Base-by-base conservation (phyloP, 1,140 invertebrate genomes). In the Caenorhabditis briggsae region DNA sequence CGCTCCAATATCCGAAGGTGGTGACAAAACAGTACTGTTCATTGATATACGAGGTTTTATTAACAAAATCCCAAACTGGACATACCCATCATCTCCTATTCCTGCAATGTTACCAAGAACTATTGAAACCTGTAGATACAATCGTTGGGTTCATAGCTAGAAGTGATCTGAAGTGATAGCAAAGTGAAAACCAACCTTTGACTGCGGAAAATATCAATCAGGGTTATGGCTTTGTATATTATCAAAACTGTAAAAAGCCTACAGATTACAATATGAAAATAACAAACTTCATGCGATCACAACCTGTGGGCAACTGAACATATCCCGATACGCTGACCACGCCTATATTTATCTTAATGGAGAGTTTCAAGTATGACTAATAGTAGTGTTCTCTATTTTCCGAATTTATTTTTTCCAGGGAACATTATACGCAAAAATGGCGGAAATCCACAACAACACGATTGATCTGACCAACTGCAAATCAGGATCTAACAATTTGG, bases 1-100 rank as follows among this genome's bases (percentile, higher is more conserved):
- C 9, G 86, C 86, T 55, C 86, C 86, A 0, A 83, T 87, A 1
- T 55, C 55, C 0, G 86, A 87, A 56, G 43, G 41, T 43, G 86
- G 86, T 11, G 82, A 70, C 18, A 9, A n/a, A 0, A 46, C 9
- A 9, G 1, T 14, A 12, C 86, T 70, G 16, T 83, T 25, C 46
- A 58, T 46, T 18, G 50, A 16, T 9, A 58, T 87, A 9, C 33
- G 82, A 61, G 16, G 83, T 20, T 87, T 23, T 16, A 83, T 87
- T 18, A 65, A n/a, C 2, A 64, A 50, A 12, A 43, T 83, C 20
- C 33, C 56, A 1, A 55, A 48, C 9, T 87, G 86, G 86, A 5
- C 46, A 7, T n/a, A 84, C 55, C 25, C 82, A 33, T 82, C 86
- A 41, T 33, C 58, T n/a, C n/a, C 59, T 2, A 43, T 58, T 16